Base-by-base conservation (phyloP, 1,140 invertebrate species). In the Rhyzopertha dominica region DNA sequence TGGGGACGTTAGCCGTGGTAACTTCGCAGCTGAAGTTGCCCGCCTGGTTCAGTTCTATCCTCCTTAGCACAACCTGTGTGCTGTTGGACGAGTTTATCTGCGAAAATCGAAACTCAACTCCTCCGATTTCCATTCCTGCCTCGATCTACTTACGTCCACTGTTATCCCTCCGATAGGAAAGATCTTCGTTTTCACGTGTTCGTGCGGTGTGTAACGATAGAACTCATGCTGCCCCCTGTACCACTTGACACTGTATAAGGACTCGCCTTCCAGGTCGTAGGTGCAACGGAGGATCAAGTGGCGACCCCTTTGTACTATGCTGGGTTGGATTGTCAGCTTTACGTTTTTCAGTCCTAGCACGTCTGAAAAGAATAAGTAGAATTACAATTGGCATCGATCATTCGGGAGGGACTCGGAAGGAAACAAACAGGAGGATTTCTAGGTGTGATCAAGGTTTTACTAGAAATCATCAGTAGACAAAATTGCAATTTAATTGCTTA, bases 11-110 rank as follows among this genome's bases (percentile, higher is more conserved):
- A 58, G 90, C 87, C 4, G 84, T 84, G 0, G 86, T 87, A 28
- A 90, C 85, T 74, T 92, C 87, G 62, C 88, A 92, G 61, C 79
- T 85, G 69, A 88, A 87, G 66, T 82, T 84, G n/a, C 87, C 88
- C 19, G 83, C 80, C 19, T 87, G 69, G 23, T 74, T 74, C 43
- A 87, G 81, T 43, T 80, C 80, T 44, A 90, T 78, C 43, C 82
- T 75, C 40, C 73, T 71, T 31, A 91, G 74, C 13, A 81, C 72
- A 25, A 90, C 84, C 68, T 85, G 77, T 18, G 78, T 84, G 9
- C 79, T 78, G 61, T 87, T 87, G 1, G 86, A 90, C 38, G 71
- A 69, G 48, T 73, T 74, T 51, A 75, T 65, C 85, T 88, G 75
- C 22, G 77, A 76, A 60, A 61, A 56, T n/a, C n/a, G n/a, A n/a